Percentiles rank a stretch among this genome's conserved stretches.
These are phyloP conservation scores for Exephanes ischioxanthus DNA, from an alignment of 2,888 invertebrate species.

Conservation along the genomic window DNA sequence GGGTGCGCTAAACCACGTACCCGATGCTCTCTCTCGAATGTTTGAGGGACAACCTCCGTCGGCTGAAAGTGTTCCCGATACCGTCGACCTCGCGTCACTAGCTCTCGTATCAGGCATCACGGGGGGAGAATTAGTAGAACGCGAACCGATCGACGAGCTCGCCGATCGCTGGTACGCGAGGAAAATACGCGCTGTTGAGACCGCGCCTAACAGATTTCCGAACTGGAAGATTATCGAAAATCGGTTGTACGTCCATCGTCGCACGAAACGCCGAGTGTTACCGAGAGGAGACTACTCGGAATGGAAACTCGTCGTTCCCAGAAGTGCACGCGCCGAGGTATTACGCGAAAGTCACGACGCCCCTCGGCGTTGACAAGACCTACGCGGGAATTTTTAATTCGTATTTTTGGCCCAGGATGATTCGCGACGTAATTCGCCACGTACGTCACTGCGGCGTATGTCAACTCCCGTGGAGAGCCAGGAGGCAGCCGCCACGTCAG, in stretches of 20 bases:
- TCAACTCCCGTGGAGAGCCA: constrained; percentile 50
- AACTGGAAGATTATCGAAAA: constrained; percentile 50
- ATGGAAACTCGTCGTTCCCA: constrained; percentile 63
- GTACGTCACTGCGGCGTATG: constrained; percentile 64
- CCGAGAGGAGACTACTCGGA: neutral
- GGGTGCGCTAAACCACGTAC: neutral
- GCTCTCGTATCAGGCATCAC: too few species aligned
- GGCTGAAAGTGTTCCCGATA: too few species aligned
- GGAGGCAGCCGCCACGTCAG: too few species aligned
- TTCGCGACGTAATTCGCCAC: constrained; percentile 49
- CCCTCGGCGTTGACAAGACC: constrained; percentile 66
- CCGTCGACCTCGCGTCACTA: too few species aligned
- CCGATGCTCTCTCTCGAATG: neutral
- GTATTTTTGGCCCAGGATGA: constrained; percentile 71
- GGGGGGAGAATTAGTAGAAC: too few species aligned
- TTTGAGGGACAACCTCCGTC: neutral
- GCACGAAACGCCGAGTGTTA: neutral
- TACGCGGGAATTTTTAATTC: constrained; percentile 36
- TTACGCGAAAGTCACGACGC: constrained; percentile 48
- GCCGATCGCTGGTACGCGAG: neutral
- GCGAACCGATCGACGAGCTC: too few species aligned
- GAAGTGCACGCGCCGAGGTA: neutral
- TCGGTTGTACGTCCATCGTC: constrained; percentile 5
- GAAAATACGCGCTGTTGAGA: neutral
- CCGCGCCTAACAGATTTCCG: neutral